A percentile compares a stretch with the other conserved stretches of the same genome.
Evolutionary conservation across 1,140 invertebrate species (phyloP).

Genomic region (Chymomyza costata): DNA sequence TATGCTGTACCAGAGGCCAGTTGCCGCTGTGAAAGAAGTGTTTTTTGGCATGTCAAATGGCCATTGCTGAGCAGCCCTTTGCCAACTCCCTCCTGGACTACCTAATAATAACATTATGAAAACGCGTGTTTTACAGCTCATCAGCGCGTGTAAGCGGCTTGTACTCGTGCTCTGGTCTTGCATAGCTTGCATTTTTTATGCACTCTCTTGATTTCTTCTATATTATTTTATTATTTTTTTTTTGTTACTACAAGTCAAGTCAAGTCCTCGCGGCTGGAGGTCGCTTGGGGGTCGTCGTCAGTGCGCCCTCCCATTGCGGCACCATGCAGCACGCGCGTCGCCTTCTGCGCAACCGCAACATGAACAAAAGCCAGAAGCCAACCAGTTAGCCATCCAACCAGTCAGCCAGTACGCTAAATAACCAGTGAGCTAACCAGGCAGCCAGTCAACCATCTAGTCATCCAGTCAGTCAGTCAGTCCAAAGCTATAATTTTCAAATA

Average conservation of each 20-base stretch:
- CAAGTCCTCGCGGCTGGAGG: constrained; percentile 65
- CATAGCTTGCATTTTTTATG: constrained; percentile 50
- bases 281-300: constrained; percentile 55
- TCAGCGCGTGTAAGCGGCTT: constrained; percentile 49
- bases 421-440: constrained; percentile 9
- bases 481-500: constrained; percentile 68
- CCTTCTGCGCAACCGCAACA: constrained; percentile 62
- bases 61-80: constrained; percentile 28
- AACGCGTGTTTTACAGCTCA: constrained; percentile 70
- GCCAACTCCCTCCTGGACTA: not conserved
- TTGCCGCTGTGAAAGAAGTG: constrained; percentile 66
- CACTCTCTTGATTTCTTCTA: constrained; percentile 20
- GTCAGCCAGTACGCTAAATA: no score
- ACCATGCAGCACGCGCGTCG: constrained; percentile 63
- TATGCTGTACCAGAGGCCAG: constrained; percentile 1
- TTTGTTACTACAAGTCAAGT: constrained; percentile 49
- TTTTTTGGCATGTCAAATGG: constrained; percentile 72
- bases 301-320: constrained; percentile 64
- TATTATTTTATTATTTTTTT: no score
- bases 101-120: constrained; percentile 65
- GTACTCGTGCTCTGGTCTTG: constrained; percentile 9
- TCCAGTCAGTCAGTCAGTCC: constrained; percentile 23
- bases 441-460: constrained; percentile 30
- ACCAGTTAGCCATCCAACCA: constrained; percentile 12
- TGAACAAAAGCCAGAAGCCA: constrained; percentile 58